Evolutionary conservation across 1,140 invertebrate genomes (phyloP).

Genomic region (Scaptodrosophila lebanonensis): DNA sequence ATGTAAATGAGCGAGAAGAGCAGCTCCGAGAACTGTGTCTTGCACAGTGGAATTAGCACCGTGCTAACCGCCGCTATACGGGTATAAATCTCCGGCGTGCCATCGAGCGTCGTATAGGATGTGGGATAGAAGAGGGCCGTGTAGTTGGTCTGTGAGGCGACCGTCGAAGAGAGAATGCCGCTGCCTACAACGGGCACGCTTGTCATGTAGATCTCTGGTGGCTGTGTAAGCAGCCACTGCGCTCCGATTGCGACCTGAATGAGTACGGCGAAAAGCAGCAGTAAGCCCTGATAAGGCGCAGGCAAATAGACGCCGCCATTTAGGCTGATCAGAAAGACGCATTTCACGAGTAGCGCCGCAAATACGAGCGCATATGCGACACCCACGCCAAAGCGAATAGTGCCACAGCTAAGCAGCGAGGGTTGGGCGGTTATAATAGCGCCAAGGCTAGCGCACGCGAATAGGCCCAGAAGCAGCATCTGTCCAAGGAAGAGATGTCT

Average conservation of each 20-base stretch:
- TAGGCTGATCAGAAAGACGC: slow-evolving; percentile 93
- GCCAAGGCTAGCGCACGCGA: slow-evolving; percentile 88
- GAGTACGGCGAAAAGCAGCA: slow-evolving; percentile 92
- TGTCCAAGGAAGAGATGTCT: slow-evolving; percentile 94
- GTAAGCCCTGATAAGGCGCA: slow-evolving; percentile 91
- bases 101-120: slow-evolving; percentile 57
- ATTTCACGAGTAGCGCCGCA: slow-evolving; percentile 93
- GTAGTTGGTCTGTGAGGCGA: slow-evolving; percentile 57
- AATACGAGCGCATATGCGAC: slow-evolving; percentile 93
- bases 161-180: slow-evolving; percentile 54
- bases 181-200: slow-evolving; percentile 70
- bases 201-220: slow-evolving; percentile 81
- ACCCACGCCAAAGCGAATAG: slow-evolving; percentile 90
- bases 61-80: slow-evolving; percentile 65
- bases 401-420: slow-evolving; percentile 87
- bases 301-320: slow-evolving; percentile 95
- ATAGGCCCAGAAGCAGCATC: slow-evolving; percentile 91
- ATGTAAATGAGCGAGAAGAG: slow-evolving; percentile 89
- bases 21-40: slow-evolving; percentile 83
- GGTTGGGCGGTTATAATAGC: slow-evolving; percentile 89
- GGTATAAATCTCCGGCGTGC: slow-evolving; percentile 64
- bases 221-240: slow-evolving; percentile 89
- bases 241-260: slow-evolving; percentile 93
- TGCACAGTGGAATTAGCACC: slow-evolving; percentile 79
- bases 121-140: slow-evolving; percentile 72